Conservation (phyloP, 2,888 invertebrate species). For the Tryphoninae sp. region DNA sequence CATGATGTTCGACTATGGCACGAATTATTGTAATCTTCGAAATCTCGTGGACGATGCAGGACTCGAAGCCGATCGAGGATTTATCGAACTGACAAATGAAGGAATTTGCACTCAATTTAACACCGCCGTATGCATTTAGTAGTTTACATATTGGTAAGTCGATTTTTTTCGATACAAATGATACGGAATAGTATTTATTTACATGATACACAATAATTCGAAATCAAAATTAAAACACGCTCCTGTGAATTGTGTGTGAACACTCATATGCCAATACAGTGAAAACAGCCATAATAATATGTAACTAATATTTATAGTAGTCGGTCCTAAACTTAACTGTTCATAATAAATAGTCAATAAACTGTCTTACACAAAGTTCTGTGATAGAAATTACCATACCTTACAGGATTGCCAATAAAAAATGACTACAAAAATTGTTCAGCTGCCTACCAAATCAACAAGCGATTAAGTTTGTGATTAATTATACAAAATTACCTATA, state of each 20-base stretch:
- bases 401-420: background rate
- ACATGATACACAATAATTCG: slow-evolving; percentile 14
- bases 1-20: slow-evolving; percentile 70
- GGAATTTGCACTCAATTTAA: slow-evolving; percentile 71
- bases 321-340: background rate
- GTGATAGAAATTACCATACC: background rate
- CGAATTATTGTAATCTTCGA: slow-evolving; percentile 73
- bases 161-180: background rate
- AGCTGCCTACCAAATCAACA: background rate
- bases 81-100: slow-evolving; percentile 68
- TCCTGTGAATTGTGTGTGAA: slow-evolving; percentile 1
- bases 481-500: slow-evolving; percentile 3
- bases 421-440: slow-evolving; percentile 1
- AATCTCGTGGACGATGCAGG: slow-evolving; percentile 68
- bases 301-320: background rate
- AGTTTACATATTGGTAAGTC: slow-evolving; percentile 25
- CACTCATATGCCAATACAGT: background rate
- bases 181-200: slow-evolving; percentile 54
- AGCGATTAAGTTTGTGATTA: background rate
- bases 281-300: background rate
- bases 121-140: slow-evolving; percentile 66
- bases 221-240: background rate
- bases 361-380: slow-evolving; percentile 21
- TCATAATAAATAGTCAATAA: slow-evolving; percentile 50
- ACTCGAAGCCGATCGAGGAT: slow-evolving; percentile 64